phyloP scores from a whole-genome alignment of 2,113 vertebrate species.

The Myxocyprinus asiaticus region DNA sequence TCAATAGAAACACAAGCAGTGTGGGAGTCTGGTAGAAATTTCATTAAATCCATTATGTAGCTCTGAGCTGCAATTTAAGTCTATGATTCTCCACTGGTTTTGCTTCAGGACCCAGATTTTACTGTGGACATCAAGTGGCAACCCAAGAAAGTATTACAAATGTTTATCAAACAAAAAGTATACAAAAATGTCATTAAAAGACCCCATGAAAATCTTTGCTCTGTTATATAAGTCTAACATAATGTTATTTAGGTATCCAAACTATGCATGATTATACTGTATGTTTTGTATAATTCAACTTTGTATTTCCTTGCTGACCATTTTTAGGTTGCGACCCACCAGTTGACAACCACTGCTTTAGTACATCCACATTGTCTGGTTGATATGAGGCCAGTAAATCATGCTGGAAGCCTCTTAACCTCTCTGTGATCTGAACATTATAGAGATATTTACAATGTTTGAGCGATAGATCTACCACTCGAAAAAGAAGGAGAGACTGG shows the following conservation, averaged over 20 bases:
- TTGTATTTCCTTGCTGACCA: background rate
- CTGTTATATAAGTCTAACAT: too few relatives aligned
- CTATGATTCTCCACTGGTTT: too few relatives aligned
- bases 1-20: background rate
- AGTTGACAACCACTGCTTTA: slow-evolving; percentile 14
- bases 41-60: too few relatives aligned
- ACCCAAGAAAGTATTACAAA: too few relatives aligned
- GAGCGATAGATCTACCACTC: background rate
- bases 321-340: background rate
- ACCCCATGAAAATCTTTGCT: too few relatives aligned
- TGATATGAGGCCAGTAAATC: slow-evolving; percentile 31
- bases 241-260: too few relatives aligned
- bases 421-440: slow-evolving; percentile 36
- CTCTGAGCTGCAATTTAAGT: too few relatives aligned
- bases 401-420: background rate
- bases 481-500: background rate
- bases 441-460: slow-evolving; percentile 32
- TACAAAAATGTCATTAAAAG: too few relatives aligned
- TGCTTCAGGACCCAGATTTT: too few relatives aligned
- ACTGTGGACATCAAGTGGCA: too few relatives aligned
- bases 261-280: too few relatives aligned
- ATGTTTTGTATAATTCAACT: background rate
- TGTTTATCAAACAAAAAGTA: too few relatives aligned
- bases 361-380: background rate
- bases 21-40: background rate